Base-by-base conservation (phyloP, 2,797 vertebrate genomes). In the Sebastes kiyomatsui region DNA sequence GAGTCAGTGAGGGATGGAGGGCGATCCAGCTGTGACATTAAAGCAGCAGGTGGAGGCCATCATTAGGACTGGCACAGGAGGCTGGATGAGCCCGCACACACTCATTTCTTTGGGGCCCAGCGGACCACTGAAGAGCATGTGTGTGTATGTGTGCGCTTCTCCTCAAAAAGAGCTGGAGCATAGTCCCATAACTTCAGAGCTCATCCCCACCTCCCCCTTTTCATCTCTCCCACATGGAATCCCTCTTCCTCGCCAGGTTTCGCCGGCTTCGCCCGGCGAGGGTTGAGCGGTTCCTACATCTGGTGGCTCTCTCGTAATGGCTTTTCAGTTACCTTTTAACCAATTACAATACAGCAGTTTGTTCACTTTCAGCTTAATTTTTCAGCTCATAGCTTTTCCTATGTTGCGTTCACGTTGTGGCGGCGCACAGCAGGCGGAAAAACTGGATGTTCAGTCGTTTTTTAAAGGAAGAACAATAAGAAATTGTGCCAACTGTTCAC, bases 11-110 rank as follows among this genome's bases (percentile, higher is more conserved):
- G 96, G 97, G 97, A 96, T 97, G 96, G 96, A 96, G 96, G 97
- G 62, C 93, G 95, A 97, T 98, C 97, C 97, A 98, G 97, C 97
- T 98, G 97, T 96, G 97, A 97, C 97, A 97, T 97, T 99, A 98
- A 98, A 98, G 98, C 97, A 98, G 97, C 97, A 98, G 98, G 97
- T 98, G 97, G 97, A 97, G 94, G 96, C 97, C 96, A 96, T 97
- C 97, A 98, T 99, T 98, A 98, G 97, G 96, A 96, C 96, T 96
- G 96, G 97, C 97, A 97, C 97, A 97, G 96, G 96, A 97, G 96
- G 96, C 97, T 90, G 95, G 96, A 97, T 96, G 96, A 96, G 96
- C 96, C 96, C 96, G 85, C 96, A 96, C 92, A 96, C 96, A 95
- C 96, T 97, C 97, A 96, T 98, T 97, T 97, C 97, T 97, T 97